Evolutionary conservation across 2,113 vertebrate species (phyloP).

Genomic region (Saguinus imperator): DNA sequence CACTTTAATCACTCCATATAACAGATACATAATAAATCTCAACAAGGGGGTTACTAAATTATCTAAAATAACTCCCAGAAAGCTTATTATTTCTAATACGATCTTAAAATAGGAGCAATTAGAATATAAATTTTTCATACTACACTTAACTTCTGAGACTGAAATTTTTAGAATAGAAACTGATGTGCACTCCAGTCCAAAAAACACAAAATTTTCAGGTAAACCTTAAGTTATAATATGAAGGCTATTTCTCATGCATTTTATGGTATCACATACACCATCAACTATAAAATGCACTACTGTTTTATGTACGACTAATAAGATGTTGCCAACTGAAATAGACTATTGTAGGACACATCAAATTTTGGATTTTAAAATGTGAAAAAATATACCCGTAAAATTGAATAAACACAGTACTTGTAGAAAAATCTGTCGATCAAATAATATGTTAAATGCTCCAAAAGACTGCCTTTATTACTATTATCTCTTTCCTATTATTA

Average conservation of each 20-base stretch:
- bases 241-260: neutral
- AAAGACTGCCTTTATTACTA: neutral
- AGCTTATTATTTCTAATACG: slow-evolving; percentile 21
- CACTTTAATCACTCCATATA: neutral
- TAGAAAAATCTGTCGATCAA: slow-evolving; percentile 16
- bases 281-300: neutral
- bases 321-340: neutral
- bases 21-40: neutral
- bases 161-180: neutral
- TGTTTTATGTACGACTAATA: neutral
- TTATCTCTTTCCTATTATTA: neutral
- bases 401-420: neutral
- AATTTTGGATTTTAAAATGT: neutral
- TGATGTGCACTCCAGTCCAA: neutral
- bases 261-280: neutral
- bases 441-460: neutral
- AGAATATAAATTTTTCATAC: neutral
- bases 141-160: neutral
- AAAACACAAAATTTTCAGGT: neutral
- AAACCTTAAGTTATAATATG: neutral
- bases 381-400: neutral
- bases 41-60: neutral
- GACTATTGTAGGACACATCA: neutral
- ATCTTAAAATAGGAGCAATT: neutral
- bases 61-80: neutral